These are phyloP conservation scores for Ochotona curzoniae DNA, from an alignment of 2,113 vertebrate genomes.

Conservation along the genomic window DNA sequence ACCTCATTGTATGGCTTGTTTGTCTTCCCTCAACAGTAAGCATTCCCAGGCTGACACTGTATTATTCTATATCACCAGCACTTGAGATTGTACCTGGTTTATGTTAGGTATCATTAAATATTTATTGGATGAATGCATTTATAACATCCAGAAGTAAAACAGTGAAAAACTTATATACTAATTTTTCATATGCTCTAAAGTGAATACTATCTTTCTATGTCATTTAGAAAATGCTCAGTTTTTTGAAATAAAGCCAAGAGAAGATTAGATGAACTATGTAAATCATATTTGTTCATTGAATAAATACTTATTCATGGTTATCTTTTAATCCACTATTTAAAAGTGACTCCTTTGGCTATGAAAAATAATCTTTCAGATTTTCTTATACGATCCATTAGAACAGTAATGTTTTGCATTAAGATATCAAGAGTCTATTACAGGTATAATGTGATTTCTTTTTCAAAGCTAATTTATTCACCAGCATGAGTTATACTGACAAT, in stretches of 20 bases:
- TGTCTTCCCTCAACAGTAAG: background rate
- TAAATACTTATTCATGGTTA: background rate
- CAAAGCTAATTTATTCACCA: background rate
- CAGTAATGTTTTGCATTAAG: background rate
- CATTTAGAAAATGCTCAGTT: background rate
- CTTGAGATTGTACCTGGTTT: background rate
- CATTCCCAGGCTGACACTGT: background rate
- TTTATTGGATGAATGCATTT: background rate
- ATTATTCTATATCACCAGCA: background rate
- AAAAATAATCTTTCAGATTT: slow-evolving; percentile 5
- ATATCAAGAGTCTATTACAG: background rate
- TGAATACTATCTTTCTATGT: background rate
- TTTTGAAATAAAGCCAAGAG: background rate
- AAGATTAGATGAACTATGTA: background rate
- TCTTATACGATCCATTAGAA: background rate
- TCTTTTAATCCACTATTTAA: background rate
- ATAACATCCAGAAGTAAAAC: background rate
- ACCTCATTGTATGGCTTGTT: background rate
- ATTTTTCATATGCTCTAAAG: background rate
- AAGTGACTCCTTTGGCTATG: background rate
- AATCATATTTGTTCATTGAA: background rate
- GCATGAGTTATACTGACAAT: background rate
- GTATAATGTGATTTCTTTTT: background rate
- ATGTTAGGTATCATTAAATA: background rate
- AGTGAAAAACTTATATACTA: background rate